phyloP scores from a whole-genome alignment of 2,797 vertebrate genomes.

The Poeciliopsis paucimaculata region DNA sequence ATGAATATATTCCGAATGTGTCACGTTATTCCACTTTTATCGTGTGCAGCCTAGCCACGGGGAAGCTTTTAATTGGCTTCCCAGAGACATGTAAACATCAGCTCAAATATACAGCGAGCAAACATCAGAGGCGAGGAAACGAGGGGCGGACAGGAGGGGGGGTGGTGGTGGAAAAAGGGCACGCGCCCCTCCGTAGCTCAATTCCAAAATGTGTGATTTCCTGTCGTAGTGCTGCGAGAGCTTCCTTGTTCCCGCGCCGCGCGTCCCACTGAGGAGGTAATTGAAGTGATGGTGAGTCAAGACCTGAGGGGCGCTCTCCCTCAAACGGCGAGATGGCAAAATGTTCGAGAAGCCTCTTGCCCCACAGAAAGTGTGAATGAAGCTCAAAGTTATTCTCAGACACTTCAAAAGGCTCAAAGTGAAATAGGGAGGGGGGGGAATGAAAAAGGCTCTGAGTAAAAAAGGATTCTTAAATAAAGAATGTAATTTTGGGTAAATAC shows the following conservation, averaged over 20 bases:
- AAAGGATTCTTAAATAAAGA: conserved; percentile 20
- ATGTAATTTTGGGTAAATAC: conserved; percentile 8
- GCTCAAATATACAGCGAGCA: conserved; percentile 53
- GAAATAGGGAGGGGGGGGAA: not conserved
- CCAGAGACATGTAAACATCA: conserved; percentile 70
- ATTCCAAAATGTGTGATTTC: conserved; percentile 21
- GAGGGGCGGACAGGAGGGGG: too few relatives aligned
- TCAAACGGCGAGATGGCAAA: conserved; percentile 9
- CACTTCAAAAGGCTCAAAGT: conserved; percentile 17
- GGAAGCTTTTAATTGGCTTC: conserved; percentile 79
- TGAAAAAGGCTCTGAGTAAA: not conserved
- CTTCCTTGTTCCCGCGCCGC: conserved; percentile 11
- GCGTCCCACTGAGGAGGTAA: conserved; percentile 25
- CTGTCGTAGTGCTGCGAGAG: conserved; percentile 17
- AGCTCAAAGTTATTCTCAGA: conserved; percentile 24
- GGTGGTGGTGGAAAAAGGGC: conserved; percentile 8
- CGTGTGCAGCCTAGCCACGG: conserved; percentile 61
- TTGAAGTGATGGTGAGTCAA: conserved; percentile 26
- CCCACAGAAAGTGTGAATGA: conserved; percentile 23
- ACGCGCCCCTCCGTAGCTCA: conserved; percentile 15
- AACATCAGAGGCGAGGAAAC: conserved; percentile 56
- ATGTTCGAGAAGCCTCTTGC: conserved; percentile 16
- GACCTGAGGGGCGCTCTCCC: conserved; percentile 25
- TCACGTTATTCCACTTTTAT: conserved; percentile 60
- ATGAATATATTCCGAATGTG: conserved; percentile 61